A percentile compares a stretch with the other conserved stretches of the same genome.
These are phyloP conservation scores for Nemurella pictetii DNA, from an alignment of 2,888 invertebrate species.

Conservation along the genomic window DNA sequence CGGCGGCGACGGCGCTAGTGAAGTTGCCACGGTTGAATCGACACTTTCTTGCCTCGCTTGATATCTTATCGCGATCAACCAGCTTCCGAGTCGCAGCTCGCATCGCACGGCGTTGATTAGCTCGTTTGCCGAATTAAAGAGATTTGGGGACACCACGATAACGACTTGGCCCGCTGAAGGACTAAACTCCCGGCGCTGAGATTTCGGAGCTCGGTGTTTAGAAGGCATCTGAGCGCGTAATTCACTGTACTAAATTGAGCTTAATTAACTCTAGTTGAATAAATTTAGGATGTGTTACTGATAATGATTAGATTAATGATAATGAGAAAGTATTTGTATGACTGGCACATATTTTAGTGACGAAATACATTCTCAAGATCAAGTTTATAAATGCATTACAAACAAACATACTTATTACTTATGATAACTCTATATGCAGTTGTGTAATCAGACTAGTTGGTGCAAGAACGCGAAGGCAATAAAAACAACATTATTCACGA, in stretches of 20 bases:
- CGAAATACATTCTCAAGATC: no score
- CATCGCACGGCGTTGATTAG: conserved; percentile 9
- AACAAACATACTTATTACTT: no score
- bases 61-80: conserved; percentile 10
- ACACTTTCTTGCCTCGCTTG: conserved; percentile 14
- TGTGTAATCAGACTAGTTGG: no score
- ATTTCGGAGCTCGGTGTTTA: background rate
- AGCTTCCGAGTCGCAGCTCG: background rate
- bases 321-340: background rate
- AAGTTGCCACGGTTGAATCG: background rate
- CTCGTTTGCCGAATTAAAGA: conserved; percentile 29
- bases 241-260: conserved; percentile 8
- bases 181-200: background rate
- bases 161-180: background rate
- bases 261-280: background rate
- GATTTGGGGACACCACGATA: conserved; percentile 2
- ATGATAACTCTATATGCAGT: no score
- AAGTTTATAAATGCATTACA: no score
- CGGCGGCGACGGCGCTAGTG: background rate
- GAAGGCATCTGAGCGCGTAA: background rate
- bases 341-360: background rate
- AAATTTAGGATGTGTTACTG: background rate
- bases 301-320: conserved; percentile 10
- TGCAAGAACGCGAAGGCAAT: no score
- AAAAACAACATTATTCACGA: no score